Conservation (phyloP, 2,888 invertebrate genomes). For the Stictocephala bisonia region DNA sequence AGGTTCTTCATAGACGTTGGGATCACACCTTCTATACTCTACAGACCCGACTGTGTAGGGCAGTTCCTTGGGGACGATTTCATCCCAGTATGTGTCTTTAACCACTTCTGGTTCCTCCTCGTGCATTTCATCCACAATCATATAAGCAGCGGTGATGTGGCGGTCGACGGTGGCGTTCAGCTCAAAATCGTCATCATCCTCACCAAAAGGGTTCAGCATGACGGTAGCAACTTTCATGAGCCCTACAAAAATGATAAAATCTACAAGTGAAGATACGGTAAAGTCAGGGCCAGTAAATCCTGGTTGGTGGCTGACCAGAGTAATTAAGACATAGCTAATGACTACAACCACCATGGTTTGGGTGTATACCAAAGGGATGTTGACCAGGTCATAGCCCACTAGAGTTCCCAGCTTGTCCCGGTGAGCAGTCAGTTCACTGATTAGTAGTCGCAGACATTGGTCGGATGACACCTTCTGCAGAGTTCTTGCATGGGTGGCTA, state of each 20-base stretch:
- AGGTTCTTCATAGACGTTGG: neutral
- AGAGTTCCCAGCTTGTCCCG: slow-evolving; percentile 19
- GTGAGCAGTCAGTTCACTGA: slow-evolving; percentile 22
- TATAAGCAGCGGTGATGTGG: slow-evolving; percentile 17
- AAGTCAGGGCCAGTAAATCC: neutral
- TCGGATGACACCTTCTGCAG: slow-evolving; percentile 8
- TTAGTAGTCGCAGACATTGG: slow-evolving; percentile 6
- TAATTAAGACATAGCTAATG: slow-evolving; percentile 7
- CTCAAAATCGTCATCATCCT: slow-evolving; percentile 33
- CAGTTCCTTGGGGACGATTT: slow-evolving; percentile 26
- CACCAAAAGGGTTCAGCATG: slow-evolving; percentile 31
- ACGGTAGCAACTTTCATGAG: slow-evolving; percentile 30
- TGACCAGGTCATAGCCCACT: slow-evolving; percentile 25
- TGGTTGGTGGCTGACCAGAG: slow-evolving; percentile 5
- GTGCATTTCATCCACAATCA: slow-evolving; percentile 36
- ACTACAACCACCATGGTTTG: slow-evolving; percentile 27
- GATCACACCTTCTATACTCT: neutral
- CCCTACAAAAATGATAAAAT: slow-evolving; percentile 24
- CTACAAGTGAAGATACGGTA: slow-evolving; percentile 1
- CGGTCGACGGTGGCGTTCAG: slow-evolving; percentile 23
- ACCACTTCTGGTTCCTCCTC: slow-evolving; percentile 30
- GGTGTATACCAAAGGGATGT: slow-evolving; percentile 20
- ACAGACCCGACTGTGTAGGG: slow-evolving; percentile 9
- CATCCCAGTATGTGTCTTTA: slow-evolving; percentile 26
- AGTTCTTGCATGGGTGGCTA: slow-evolving; percentile 16